Conservation (phyloP, 2,113 vertebrate genomes). For the Calyptomena viridis region DNA sequence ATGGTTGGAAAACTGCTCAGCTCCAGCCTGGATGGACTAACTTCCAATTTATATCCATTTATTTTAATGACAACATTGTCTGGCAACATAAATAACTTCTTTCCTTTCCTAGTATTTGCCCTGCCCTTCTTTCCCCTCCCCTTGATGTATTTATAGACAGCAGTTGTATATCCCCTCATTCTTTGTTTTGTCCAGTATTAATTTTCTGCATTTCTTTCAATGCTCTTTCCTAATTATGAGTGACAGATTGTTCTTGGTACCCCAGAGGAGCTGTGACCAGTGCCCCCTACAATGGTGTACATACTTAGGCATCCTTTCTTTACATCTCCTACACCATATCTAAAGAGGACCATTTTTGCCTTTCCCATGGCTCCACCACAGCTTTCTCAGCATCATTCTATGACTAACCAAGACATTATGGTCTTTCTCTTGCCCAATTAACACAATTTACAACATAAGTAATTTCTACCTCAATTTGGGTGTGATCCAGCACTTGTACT, state of each 20-base stretch:
- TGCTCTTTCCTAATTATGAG: neutral
- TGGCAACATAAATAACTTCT: conserved; percentile 57
- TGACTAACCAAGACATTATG: accelerated
- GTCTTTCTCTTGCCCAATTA: neutral
- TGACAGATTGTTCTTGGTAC: neutral
- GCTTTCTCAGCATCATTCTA: neutral
- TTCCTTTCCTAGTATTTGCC: conserved; percentile 52
- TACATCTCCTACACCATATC: neutral
- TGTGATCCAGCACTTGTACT: neutral
- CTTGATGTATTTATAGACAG: conserved; percentile 56
- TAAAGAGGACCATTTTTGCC: neutral
- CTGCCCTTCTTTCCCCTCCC: conserved; percentile 53
- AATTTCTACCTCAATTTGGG: neutral
- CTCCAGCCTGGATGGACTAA: neutral
- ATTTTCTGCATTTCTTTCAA: neutral
- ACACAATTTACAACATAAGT: neutral
- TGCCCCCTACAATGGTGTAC: neutral
- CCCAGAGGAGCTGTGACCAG: neutral
- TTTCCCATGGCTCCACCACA: neutral
- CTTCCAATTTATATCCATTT: conserved; percentile 60
- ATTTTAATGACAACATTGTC: conserved; percentile 61
- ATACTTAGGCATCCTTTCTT: neutral
- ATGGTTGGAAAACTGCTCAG: neutral
- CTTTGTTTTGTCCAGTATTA: conserved; percentile 4
- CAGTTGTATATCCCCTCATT: conserved; percentile 16